Evolutionary conservation across 2,888 invertebrate genomes (phyloP).

Genomic region (Drosophila prostipennis): DNA sequence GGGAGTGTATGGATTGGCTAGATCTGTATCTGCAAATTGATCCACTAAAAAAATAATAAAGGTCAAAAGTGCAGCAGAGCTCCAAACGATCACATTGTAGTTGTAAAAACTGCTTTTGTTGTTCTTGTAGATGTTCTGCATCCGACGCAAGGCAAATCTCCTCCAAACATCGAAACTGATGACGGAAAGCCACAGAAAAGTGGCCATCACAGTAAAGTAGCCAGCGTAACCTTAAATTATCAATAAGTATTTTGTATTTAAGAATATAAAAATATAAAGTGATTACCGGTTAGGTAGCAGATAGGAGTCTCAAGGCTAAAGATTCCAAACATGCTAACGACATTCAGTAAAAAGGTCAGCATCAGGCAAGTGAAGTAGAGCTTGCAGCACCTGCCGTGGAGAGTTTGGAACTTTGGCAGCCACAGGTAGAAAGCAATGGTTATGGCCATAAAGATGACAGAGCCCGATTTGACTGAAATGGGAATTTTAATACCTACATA

Average conservation of each 20-base stretch:
- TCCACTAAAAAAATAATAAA: conserved; percentile 70
- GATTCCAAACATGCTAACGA: neutral
- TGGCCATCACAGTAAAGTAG: conserved; percentile 90
- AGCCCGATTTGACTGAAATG: conserved; percentile 87
- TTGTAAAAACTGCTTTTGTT: conserved; percentile 61
- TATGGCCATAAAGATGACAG: conserved; percentile 88
- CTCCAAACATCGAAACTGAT: conserved; percentile 94
- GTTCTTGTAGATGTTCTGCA: conserved; percentile 16
- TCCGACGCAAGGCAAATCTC: conserved; percentile 56
- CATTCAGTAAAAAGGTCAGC: conserved; percentile 10
- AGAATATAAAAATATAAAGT: neutral
- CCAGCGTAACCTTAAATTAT: conserved; percentile 62
- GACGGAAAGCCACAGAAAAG: conserved; percentile 93
- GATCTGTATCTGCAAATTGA: neutral
- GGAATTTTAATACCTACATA: neutral
- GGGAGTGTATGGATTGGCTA: neutral
- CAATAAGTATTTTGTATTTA: neutral
- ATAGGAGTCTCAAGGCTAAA: neutral
- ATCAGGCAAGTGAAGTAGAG: conserved; percentile 48
- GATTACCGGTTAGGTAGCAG: conserved; percentile 2
- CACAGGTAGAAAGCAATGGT: conserved; percentile 85
- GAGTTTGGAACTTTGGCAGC: conserved; percentile 29
- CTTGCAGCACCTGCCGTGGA: conserved; percentile 41
- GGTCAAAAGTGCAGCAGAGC: conserved; percentile 61
- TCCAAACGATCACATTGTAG: conserved; percentile 79